A percentile compares a stretch with the other conserved stretches of the same genome.
These are phyloP conservation scores for Limulus polyphemus DNA, from an alignment of 2,888 invertebrate genomes.

Conservation along the genomic window DNA sequence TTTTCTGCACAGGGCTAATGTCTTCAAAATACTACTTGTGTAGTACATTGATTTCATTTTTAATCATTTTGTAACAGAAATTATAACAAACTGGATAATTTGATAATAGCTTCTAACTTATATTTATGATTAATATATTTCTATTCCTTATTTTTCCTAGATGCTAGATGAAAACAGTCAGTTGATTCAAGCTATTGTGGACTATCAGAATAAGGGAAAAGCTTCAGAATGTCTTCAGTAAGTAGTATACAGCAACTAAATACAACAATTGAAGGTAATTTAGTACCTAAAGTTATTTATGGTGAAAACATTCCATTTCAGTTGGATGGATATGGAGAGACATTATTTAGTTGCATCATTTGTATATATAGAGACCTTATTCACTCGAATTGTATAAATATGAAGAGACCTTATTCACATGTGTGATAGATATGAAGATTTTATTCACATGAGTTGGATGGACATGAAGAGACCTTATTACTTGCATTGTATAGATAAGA, in stretches of 20 bases:
- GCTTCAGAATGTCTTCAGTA: slow-evolving; percentile 79
- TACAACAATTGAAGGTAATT: slow-evolving; percentile 1
- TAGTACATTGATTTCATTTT: too few species aligned
- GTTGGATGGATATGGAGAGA: too few species aligned
- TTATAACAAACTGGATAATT: background rate
- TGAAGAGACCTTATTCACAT: too few species aligned
- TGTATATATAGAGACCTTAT: too few species aligned
- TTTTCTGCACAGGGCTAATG: too few species aligned
- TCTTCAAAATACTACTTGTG: too few species aligned
- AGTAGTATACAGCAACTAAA: slow-evolving; percentile 32
- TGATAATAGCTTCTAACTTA: background rate
- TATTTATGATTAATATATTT: slow-evolving; percentile 6
- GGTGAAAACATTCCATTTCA: background rate
- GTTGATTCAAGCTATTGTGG: slow-evolving; percentile 90
- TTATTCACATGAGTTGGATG: too few species aligned
- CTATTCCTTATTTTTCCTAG: slow-evolving; percentile 38
- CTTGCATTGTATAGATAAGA: too few species aligned
- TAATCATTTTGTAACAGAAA: background rate
- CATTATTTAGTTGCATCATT: too few species aligned
- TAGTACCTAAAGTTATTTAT: slow-evolving; percentile 1
- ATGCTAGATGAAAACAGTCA: slow-evolving; percentile 96
- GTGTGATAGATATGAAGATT: too few species aligned
- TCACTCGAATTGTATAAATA: too few species aligned
- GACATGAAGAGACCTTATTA: too few species aligned
- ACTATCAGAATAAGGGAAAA: slow-evolving; percentile 91